Base-by-base conservation (phyloP, 2,113 vertebrate genomes). In the Paramormyrops kingsleyae region DNA sequence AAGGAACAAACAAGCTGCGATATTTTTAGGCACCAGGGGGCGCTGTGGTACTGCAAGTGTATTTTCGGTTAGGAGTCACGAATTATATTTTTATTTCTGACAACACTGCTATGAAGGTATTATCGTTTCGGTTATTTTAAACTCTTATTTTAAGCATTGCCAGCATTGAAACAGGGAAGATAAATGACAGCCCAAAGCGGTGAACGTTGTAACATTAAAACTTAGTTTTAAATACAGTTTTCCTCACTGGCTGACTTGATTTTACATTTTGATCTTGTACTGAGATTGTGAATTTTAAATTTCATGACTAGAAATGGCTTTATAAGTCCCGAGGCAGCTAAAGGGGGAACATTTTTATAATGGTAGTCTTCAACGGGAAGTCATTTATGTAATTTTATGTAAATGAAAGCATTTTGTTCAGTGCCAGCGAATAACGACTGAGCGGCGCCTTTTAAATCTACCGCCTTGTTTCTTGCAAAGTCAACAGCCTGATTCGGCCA, bases 101-200 rank as follows among this genome's bases (percentile, higher is more conserved):
- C n/a, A 74, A 42, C n/a, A 77, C 42, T 77, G 17, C 35, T 8
- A 27, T 88, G 35, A 88, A 47, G 42, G 59, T 77, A 70, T 50
- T 24, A 35, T 50, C 47, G 15, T 50, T 77, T 39, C 42, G 12
- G 88, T 77, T 88, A 88, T 88, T 88, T 88, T 89, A 77, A 80
- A 89, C 44, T 77, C 46, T 74, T 80, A 77, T 77, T 87, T 87
- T 50, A 89, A 80, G 66, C 46, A 35, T 47, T 77, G 47, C 27
- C 47, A 53, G 13, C 10, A 15, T 15, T 80, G 46, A 77, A 74
- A 47, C 27, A n/a, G 46, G n/a, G n/a, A 44, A 80, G 88, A 89
- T 13, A 49, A 89, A 52, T 80, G 47, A 46, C 42, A 46, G 62
- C 66, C 66, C 46, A 8, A 39, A 35, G 59, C 44, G 2, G 21